These are phyloP conservation scores for Muscicapa adusta DNA, from an alignment of 2,113 vertebrate species.

Conservation along the genomic window DNA sequence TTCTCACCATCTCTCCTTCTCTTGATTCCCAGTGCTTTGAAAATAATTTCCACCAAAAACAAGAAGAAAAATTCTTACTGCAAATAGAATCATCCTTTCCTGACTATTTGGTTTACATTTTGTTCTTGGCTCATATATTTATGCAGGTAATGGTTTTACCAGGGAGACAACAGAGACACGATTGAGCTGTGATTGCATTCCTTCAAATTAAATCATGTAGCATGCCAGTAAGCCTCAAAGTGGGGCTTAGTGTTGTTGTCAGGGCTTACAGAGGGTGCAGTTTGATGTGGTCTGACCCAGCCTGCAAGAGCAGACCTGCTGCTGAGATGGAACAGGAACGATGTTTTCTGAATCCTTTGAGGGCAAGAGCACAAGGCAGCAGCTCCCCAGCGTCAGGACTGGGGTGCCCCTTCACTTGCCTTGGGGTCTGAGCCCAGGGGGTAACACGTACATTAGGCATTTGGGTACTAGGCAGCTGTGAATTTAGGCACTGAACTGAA, in stretches of 20 bases:
- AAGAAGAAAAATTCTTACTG: background rate
- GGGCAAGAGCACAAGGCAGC: background rate
- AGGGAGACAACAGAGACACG: background rate
- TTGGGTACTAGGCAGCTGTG: background rate
- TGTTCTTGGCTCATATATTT: background rate
- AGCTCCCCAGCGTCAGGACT: background rate
- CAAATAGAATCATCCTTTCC: background rate
- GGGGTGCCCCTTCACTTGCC: background rate
- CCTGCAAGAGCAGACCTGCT: background rate
- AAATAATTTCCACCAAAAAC: background rate
- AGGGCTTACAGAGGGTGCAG: background rate
- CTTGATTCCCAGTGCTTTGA: background rate
- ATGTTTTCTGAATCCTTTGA: background rate
- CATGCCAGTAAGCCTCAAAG: background rate
- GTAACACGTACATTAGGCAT: accelerated
- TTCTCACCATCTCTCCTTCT: background rate
- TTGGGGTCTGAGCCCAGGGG: accelerated
- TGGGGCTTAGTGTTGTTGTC: accelerated
- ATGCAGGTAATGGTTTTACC: background rate
- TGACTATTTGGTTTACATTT: background rate
- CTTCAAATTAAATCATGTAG: background rate
- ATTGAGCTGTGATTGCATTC: background rate
- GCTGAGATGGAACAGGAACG: background rate
- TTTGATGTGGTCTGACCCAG: background rate
- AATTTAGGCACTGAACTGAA: background rate